These are phyloP conservation scores for Hyperoplus immaculatus DNA, from an alignment of 2,797 vertebrate genomes.

Conservation along the genomic window DNA sequence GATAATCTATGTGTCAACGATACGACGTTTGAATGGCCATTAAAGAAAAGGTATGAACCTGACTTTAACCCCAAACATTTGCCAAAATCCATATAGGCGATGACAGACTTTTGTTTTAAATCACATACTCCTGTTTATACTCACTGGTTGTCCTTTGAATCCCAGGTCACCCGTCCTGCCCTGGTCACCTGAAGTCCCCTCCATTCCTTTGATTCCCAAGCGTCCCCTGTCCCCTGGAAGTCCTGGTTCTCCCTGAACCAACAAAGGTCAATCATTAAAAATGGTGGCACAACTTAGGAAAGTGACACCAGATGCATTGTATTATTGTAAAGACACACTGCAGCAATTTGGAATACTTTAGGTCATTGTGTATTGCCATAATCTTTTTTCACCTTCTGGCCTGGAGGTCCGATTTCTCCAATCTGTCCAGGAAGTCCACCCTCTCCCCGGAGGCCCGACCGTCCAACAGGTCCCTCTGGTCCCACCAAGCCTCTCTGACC, in stretches of 20 bases:
- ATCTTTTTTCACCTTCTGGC: constrained; percentile 87
- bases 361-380: background rate
- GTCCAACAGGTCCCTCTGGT: constrained; percentile 86
- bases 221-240: constrained; percentile 90
- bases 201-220: constrained; percentile 87
- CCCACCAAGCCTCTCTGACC: constrained; percentile 88
- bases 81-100: background rate
- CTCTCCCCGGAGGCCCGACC: constrained; percentile 89
- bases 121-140: constrained; percentile 48
- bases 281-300: background rate
- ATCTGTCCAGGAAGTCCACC: constrained; percentile 88
- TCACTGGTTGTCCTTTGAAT: constrained; percentile 90
- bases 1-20: constrained; percentile 5
- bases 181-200: constrained; percentile 91
- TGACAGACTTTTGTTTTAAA: constrained; percentile 1
- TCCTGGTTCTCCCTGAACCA: constrained; percentile 90
- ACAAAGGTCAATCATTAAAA: constrained; percentile 5
- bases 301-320: background rate
- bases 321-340: background rate
- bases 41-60: background rate
- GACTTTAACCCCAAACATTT: background rate
- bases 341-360: background rate
- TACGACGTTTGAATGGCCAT: background rate
- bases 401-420: constrained; percentile 88
- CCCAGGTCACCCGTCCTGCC: constrained; percentile 89